These are phyloP conservation scores for Mormyrus proboscirostris DNA, from an alignment of 2,797 vertebrate genomes.

Conservation along the genomic window DNA sequence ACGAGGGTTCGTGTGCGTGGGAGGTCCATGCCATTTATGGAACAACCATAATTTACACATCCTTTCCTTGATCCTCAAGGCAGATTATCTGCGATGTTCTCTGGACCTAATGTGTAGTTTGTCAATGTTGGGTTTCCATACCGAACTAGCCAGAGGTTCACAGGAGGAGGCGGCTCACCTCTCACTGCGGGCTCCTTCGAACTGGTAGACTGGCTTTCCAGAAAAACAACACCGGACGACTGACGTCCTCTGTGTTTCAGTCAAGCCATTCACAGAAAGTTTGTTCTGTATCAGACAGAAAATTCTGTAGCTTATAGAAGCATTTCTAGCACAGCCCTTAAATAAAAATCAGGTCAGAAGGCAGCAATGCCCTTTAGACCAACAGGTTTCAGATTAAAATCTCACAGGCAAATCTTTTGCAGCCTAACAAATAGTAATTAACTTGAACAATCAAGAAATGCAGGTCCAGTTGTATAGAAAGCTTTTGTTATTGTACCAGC, in stretches of 20 bases:
- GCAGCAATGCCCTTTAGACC: neutral
- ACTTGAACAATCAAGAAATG: neutral
- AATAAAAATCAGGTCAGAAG: neutral
- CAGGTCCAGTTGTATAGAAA: neutral
- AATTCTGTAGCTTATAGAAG: neutral
- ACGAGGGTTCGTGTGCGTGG: neutral
- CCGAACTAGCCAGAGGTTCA: neutral
- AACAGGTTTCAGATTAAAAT: neutral
- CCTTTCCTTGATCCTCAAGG: neutral
- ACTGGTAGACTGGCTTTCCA: neutral
- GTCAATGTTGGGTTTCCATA: neutral
- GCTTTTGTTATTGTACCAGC: neutral
- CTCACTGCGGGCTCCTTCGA: neutral
- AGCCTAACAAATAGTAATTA: neutral
- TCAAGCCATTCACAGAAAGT: conserved; percentile 42
- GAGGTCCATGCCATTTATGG: neutral
- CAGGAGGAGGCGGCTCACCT: neutral
- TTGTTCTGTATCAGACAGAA: neutral
- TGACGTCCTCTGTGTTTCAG: conserved; percentile 46
- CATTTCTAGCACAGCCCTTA: neutral
- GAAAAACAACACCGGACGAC: conserved; percentile 45
- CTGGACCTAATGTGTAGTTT: neutral
- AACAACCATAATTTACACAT: neutral
- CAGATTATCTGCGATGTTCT: neutral
- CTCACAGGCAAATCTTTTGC: neutral